phyloP scores from a whole-genome alignment of 1,140 invertebrate genomes.

The Drosophila watanabei region DNA sequence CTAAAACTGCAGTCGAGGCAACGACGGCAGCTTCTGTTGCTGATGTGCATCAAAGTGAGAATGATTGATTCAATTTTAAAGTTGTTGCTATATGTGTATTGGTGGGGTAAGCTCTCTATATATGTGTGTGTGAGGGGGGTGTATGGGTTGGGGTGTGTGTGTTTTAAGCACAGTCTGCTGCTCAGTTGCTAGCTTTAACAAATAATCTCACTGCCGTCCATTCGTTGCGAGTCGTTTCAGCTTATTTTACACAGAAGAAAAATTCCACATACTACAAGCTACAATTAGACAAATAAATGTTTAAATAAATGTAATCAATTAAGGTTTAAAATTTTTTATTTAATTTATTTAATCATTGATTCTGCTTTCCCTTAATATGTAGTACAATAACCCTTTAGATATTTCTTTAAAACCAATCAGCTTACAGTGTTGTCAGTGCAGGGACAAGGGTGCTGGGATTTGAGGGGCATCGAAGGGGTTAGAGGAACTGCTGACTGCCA shows the following conservation, averaged over 20 bases:
- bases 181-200: conserved; percentile 64
- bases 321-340: not conserved
- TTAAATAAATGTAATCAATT: not conserved
- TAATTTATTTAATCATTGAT: too few species aligned
- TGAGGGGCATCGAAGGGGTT: not conserved
- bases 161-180: conserved; percentile 64
- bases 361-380: not conserved
- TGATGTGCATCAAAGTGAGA: conserved; percentile 85
- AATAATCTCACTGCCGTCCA: conserved; percentile 74
- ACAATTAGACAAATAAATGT: not conserved
- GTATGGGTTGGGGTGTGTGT: conserved; percentile 34
- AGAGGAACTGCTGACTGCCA: conserved; percentile 36
- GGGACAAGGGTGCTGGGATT: conserved; percentile 1
- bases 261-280: not conserved
- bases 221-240: conserved; percentile 53
- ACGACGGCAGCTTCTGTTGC: conserved; percentile 77
- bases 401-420: too few species aligned
- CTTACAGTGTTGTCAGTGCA: conserved; percentile 1
- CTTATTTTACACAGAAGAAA: conserved; percentile 13
- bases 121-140: conserved; percentile 8
- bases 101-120: conserved; percentile 31
- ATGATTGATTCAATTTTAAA: conserved; percentile 85
- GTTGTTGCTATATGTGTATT: conserved; percentile 63
- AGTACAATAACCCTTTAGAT: not conserved
- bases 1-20: conserved; percentile 75